Evolutionary conservation across 2,113 vertebrate genomes (phyloP), one percentile per base, ranked within the genome.

Genomic region (Carlito syrichta): DNA sequence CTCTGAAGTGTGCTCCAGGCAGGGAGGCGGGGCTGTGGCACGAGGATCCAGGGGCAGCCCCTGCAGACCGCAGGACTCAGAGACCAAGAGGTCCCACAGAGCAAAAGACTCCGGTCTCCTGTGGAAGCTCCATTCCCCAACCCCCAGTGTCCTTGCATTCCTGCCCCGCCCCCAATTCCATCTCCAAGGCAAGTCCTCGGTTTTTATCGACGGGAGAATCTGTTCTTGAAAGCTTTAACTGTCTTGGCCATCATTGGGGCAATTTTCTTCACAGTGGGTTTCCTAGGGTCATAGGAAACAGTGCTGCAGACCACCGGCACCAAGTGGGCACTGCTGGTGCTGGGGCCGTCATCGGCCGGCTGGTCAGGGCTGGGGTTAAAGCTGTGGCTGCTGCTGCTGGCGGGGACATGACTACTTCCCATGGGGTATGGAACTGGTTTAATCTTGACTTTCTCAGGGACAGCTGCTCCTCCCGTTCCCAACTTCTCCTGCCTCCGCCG

Each of bases 221-320:
- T 98, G 98, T 99, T 99, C 98, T 99, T 99, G 98, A 99, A 99
- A 92, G 99, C 99, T 99, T 99, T 99, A 99, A 99, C 99, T 98
- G 99, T 99, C 99, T 99, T 99, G 98, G 99, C 99, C 99, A 99
- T 99, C 99, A 99, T 99, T 20, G 99, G 99, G 97, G 99, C 99
- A 95, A 99, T 99, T 99, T 99, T 99, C 99, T 99, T 99, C 98
- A 99, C 99, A 83, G 99, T 98, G 22, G 99, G 99, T 91, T 99
- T 99, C 95, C 99, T 99, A 79, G 99, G 98, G 68, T 99, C 98
- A 3, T 98, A 98, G 50, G 98, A 98, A 9, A 98, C 98, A 63
- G 98, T 97, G 94, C 98, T 98, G 95, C 96, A 98, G 93, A 97
- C 98, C 91, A 98, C 97, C 0, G 98, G 97, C 3, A 78, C 97